Evolutionary conservation across 2,113 vertebrate species (phyloP), one percentile per base, ranked within the genome.

Genomic region (Leptobrachium leishanense): DNA sequence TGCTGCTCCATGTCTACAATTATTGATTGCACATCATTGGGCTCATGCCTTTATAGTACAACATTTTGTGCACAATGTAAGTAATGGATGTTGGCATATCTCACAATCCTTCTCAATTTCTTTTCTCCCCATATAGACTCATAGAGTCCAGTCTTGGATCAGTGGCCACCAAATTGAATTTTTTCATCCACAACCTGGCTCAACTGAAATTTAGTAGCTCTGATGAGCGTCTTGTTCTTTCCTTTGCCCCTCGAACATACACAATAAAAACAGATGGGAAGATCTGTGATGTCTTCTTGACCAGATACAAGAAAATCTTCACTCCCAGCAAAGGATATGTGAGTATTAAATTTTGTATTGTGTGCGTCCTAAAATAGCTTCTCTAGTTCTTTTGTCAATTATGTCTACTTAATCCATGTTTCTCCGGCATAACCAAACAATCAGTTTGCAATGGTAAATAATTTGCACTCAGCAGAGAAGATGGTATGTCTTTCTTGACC

Each of bases 161-260:
- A 1, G 96, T 99, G n/a, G 97, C 98, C 86, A 99, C 98, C 77
- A 99, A 98, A 85, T 94, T 99, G 65, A 99, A 99, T 90, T 99
- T 99, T 90, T 99, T 99, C 92, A 96, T 99, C 88, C 98, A 99
- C 88, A 99, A 99, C 83, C 89, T 99, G 93, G 96, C 98, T 0
- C 98, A 99, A 92, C 97, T 99, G 95, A 98, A 98, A 89, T 98
- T 98, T 77, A 84, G 93, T 0, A 94, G 95, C 2, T 92, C 93
- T 0, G 97, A 98, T 0, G 93, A 96, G 6, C 91, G 92, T 0
- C 93, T 95, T 0, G 82, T 90, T 2, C 91, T 99, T 31, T 96
- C 96, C 9, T 98, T 98, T 1, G 94, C 95, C 1, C 95, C 96
- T 0, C 91, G 95, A 13, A 89, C 94, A 0, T 88, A 96, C 85